Base-by-base conservation (phyloP, 1,140 invertebrate genomes). In the Drosophila azteca region DNA sequence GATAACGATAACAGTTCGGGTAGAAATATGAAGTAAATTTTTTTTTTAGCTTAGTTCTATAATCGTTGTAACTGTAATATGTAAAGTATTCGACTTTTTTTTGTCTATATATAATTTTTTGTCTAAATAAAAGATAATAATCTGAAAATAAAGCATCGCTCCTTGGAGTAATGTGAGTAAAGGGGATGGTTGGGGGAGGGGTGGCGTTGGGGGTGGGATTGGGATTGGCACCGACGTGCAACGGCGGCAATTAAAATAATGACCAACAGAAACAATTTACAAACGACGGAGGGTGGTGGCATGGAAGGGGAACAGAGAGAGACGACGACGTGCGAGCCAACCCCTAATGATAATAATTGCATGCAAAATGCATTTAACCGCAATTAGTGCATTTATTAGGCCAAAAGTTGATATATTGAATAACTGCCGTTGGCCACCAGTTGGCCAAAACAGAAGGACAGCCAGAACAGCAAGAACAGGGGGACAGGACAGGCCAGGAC, bases 361-460 rank as follows among this genome's bases (percentile, higher is more conserved):
- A 90, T 90, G 89, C 84, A 87, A 90, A 90, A 80, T 78, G 89
- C 81, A 83, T 90, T 90, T 90, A 90, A 90, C 89, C 89, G 89
- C 89, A 90, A 90, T 90, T 90, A 90, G 84, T 90, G 81, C 84
- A 89, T 90, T 90, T 90, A 90, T 90, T 90, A 82, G 84, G 89
- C 83, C 89, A 89, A 83, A 89, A 88, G 78, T 69, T 79, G 78
- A 80, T 79, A 77, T 79, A 89, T 89, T 87, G 77, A 89, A 78
- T 83, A 83, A 75, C 69, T 52, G 71, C 52, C 73, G 65, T 70
- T 74, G 60, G 54, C 71, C 35, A 69, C 71, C 77, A 76, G 70
- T 76, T 71, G 75, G 63, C 62, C 58, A 55, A 54, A 69, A 43
- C 39, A 57, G 51, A 11, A 39, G 41, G 39, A 20, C 31, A 5